Evolutionary conservation across 2,797 vertebrate genomes (phyloP), one percentile per base, ranked within the genome.

Genomic region (Siniperca obscura): DNA sequence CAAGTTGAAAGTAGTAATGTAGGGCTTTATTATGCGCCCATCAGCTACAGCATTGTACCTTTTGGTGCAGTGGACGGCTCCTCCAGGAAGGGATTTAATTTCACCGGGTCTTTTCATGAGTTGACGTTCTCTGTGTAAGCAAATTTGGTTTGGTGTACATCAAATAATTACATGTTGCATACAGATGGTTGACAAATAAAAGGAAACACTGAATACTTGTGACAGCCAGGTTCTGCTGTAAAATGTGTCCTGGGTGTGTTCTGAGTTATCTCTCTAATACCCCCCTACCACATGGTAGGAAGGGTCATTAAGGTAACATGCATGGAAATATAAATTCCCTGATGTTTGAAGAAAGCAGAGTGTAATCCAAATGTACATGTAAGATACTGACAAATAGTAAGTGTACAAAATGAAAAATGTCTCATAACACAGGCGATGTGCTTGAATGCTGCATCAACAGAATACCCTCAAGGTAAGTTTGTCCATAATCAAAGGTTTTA

Each of bases 51-150:
- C 25, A 59, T 46, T 59, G 55, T 71, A 25, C 40, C 36, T 60
- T 48, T 72, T 60, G 70, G 42, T 72, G 25, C 40, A 60, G 42
- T 72, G 1, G 25, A 72, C 34, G 56, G 70, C 56, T 48, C 48
- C 56, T 48, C 56, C 70, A 61, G 42, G 12, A 48, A 61, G 42
- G 53, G 11, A 72, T 48, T 46, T 46, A 9, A 60, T 19, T 55
- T 55, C 53, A 55, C 40, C 13, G 14, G 27, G 52, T n/a, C 7
- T 16, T 60, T 57, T 13, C 30, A 67, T 25, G 14, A 48, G 25
- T 50, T 67, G 6, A 1, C 13, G n/a, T 27, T 46, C 8, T 48
- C 1, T 30, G 19, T 66, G 22, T 50, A 69, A 3, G 3, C 22
- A 3, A 22, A 53, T 21, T 53, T 53, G 21, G 2, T n/a, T n/a